Conservation (phyloP, 23 tunicate genomes). For the Corella eumyota region DNA sequence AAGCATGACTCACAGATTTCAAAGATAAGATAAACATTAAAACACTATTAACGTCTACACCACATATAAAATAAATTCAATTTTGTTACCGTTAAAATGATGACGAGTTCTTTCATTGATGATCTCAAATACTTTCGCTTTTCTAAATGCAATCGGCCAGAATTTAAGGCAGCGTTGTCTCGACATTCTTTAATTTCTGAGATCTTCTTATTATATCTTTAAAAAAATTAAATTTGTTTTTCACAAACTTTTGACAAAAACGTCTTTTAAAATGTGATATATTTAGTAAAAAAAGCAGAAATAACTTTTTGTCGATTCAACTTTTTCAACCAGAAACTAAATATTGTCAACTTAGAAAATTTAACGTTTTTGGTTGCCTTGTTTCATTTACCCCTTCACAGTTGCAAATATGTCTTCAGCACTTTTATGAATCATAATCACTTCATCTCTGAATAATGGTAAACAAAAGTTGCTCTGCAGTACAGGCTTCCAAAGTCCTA, state of each 20-base stretch:
- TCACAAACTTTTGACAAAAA: neutral
- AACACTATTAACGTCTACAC: too few relatives aligned
- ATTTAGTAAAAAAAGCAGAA: neutral
- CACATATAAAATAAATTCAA: neutral
- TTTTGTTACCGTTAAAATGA: conserved; percentile 48
- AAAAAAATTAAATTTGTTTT: neutral
- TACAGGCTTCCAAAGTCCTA: conserved; percentile 89
- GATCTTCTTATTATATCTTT: conserved; percentile 85
- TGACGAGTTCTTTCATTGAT: conserved; percentile 69
- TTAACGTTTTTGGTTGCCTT: too few relatives aligned
- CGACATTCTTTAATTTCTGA: conserved; percentile 82
- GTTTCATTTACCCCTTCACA: conserved; percentile 62
- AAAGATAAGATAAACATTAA: too few relatives aligned
- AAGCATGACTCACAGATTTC: too few relatives aligned
- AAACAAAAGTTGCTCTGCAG: conserved; percentile 79
- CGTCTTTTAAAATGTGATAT: neutral
- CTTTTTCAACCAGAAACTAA: neutral
- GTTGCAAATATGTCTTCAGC: conserved; percentile 79
- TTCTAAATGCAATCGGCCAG: conserved; percentile 60
- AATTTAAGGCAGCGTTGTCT: conserved; percentile 66
- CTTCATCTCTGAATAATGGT: conserved; percentile 91
- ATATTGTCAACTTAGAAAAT: too few relatives aligned
- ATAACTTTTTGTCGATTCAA: neutral
- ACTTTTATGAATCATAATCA: conserved; percentile 67
- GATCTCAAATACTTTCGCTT: conserved; percentile 70